A percentile compares a stretch with the other conserved stretches of the same genome.
Evolutionary conservation across 1,140 invertebrate genomes (phyloP).

Genomic region (Neodiprion fabricii): DNA sequence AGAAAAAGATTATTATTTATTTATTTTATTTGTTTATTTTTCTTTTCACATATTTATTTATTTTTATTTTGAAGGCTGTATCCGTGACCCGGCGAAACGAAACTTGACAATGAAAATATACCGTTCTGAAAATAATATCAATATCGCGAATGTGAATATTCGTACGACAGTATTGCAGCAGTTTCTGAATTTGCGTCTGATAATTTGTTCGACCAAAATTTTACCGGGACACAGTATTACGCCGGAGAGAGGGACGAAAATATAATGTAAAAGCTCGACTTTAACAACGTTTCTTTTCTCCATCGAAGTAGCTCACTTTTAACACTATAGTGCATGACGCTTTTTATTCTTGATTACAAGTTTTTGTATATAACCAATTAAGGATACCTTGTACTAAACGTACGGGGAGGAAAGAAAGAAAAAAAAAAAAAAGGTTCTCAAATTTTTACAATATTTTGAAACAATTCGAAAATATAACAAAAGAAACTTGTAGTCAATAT

Average conservation of each 20-base stretch:
- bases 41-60: slow-evolving; percentile 38
- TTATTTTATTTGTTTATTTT: slow-evolving; percentile 41
- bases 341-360: slow-evolving; percentile 50
- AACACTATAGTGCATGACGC: slow-evolving; percentile 61
- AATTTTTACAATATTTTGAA: slow-evolving; percentile 10
- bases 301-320: slow-evolving; percentile 62
- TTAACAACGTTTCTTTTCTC: slow-evolving; percentile 56
- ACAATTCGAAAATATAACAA: slow-evolving; percentile 18
- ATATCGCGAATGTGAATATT: slow-evolving; percentile 6
- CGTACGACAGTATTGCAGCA: not conserved
- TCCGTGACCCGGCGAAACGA: slow-evolving; percentile 2
- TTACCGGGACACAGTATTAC: slow-evolving; percentile 17
- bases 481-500: not conserved
- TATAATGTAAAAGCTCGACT: slow-evolving; percentile 61
- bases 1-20: slow-evolving; percentile 21
- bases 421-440: slow-evolving; percentile 7
- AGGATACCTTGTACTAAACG: not conserved
- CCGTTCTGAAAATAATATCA: not conserved
- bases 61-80: not conserved
- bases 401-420: not conserved
- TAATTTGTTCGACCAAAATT: not conserved
- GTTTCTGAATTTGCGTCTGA: slow-evolving; percentile 9
- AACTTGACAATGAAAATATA: not conserved
- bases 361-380: slow-evolving; percentile 35
- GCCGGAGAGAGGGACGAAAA: slow-evolving; percentile 44